Evolutionary conservation across 2,888 invertebrate species (phyloP), one percentile per base, ranked within the genome.

Genomic region (Caenorhabditis angaria): DNA sequence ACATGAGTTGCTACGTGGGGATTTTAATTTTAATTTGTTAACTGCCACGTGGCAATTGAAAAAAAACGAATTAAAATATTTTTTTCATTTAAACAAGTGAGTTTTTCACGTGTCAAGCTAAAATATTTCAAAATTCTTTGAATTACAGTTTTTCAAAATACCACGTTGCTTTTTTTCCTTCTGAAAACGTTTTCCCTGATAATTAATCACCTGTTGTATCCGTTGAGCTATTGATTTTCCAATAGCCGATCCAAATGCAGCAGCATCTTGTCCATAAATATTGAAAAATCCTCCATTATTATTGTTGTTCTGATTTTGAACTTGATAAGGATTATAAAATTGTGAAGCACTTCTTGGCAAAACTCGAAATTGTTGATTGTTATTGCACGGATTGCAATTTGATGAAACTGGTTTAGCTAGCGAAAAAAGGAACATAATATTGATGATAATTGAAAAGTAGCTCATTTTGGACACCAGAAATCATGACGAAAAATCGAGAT

Each of bases 171-270:
- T 48, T 12, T 48, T 48, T 48, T 6, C 14, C 14, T 48, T 3
- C 3, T 48, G 5, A 4, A 4, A 10, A 51, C 20, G 35, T 25
- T 55, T 24, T 25, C 2, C 6, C 27, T 35, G 22, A 14, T 24
- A 4, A 1, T 54, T 3, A 50, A 35, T 55, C 28, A 66, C 71
- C 60, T 71, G 66, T 35, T 63, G 71, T 32, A 71, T 71, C 20
- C 63, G 22, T 29, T 66, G 66, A 6, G 60, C 71, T 24, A 71
- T 71, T 41, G 71, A 71, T 62, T 71, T 66, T 55, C 71, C 71
- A 53, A 71, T 71, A 35, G 66, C 71, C 27, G 71, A 66, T 22
- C 71, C 71, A 57, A 71, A 71, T 1, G 66, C 32, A 35, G 62
- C 71, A 20, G 71, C 66, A 47, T 71, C 71, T 51, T 71, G 71